Percentiles rank a stretch among this genome's conserved stretches.
Evolutionary conservation across 2,113 vertebrate species (phyloP).

Genomic region (Actenoides lindsayi): DNA sequence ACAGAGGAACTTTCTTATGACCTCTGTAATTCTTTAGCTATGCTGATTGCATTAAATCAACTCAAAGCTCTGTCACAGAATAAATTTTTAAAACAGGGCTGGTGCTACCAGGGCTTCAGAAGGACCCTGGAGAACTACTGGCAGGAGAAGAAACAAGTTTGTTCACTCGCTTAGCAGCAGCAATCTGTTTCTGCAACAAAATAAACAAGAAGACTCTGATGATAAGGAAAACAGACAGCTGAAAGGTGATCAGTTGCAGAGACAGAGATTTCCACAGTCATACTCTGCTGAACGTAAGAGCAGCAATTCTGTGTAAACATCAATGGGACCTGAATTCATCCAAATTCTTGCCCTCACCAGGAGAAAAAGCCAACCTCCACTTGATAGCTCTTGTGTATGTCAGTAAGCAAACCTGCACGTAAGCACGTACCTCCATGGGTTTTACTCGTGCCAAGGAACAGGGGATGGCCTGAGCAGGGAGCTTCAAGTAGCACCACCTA

Average conservation of each 20-base stretch:
- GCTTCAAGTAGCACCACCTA: constrained; percentile 86
- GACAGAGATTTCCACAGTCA: neutral
- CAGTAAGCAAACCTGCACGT: neutral
- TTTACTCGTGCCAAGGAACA: constrained; percentile 86
- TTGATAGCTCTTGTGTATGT: neutral
- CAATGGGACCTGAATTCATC: neutral
- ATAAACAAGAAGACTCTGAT: neutral
- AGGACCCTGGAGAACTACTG: neutral
- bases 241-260: neutral
- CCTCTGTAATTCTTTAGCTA: neutral
- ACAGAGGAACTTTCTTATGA: neutral
- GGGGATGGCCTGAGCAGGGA: constrained; percentile 91
- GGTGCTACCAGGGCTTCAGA: neutral
- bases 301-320: neutral
- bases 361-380: neutral
- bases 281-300: neutral
- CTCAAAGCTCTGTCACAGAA: neutral
- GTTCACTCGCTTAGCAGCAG: neutral
- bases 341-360: neutral
- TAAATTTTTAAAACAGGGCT: neutral
- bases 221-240: neutral
- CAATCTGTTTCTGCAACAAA: neutral
- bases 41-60: neutral
- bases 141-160: neutral
- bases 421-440: constrained; percentile 76